These are phyloP conservation scores for Cephus cinctus DNA, from an alignment of 1,140 invertebrate species.

Conservation along the genomic window DNA sequence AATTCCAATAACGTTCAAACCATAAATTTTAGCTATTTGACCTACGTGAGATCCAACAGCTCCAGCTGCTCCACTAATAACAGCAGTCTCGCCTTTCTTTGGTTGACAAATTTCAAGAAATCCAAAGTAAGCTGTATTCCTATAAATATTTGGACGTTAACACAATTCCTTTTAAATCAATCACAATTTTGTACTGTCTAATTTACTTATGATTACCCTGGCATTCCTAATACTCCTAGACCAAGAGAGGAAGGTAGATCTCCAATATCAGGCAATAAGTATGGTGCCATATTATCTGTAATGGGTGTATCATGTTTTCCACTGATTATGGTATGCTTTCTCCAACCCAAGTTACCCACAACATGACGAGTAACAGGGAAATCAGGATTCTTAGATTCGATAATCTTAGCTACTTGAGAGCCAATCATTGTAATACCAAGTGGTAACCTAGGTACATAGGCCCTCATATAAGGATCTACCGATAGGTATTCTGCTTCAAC, in stretches of 20 bases:
- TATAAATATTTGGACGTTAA: conserved; percentile 37
- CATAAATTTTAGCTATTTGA: conserved; percentile 70
- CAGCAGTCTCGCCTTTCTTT: conserved; percentile 66
- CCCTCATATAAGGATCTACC: conserved; percentile 73
- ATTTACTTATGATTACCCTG: conserved; percentile 59
- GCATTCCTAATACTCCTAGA: conserved; percentile 65
- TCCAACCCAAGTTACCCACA: conserved; percentile 63
- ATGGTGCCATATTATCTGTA: conserved; percentile 22
- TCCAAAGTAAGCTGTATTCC: conserved; percentile 75
- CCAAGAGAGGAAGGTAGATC: conserved; percentile 60
- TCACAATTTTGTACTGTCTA: no score
- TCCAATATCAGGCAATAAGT: conserved; percentile 57
- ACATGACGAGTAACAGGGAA: conserved; percentile 63
- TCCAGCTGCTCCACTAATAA: conserved; percentile 65
- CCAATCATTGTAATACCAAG: conserved; percentile 64
- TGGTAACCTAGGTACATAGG: conserved; percentile 54
- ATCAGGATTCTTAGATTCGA: conserved; percentile 62
- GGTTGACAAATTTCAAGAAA: conserved; percentile 68
- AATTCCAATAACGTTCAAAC: conserved; percentile 70
- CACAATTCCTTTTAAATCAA: no score
- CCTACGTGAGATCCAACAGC: conserved; percentile 72
- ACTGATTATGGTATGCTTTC: conserved; percentile 50
- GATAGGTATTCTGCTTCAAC: conserved; percentile 67
- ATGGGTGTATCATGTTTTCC: conserved; percentile 1
- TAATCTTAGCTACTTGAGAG: conserved; percentile 63